Conservation (phyloP, 2,888 invertebrate species). For the Allolobophora icterica region DNA sequence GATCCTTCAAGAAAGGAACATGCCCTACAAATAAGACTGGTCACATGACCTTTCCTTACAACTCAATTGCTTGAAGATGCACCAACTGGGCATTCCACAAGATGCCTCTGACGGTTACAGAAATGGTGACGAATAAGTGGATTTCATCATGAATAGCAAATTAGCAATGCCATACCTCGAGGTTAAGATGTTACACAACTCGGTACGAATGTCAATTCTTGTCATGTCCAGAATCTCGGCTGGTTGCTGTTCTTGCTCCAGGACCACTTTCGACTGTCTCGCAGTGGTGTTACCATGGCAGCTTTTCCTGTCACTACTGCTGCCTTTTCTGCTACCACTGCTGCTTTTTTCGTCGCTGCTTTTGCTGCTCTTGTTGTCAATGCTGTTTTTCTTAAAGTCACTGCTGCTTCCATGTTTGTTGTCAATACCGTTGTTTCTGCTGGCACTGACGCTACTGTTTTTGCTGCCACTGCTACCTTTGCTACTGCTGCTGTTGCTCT, state of each 20-base stretch:
- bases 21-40: too few relatives aligned
- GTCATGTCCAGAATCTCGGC: not conserved
- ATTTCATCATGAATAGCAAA: too few relatives aligned
- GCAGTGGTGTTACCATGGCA: too few relatives aligned
- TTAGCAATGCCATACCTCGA: conserved; percentile 6
- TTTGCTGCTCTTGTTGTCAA: not conserved
- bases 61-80: not conserved
- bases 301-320: too few relatives aligned
- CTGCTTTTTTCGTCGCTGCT: not conserved
- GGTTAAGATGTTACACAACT: conserved; percentile 19
- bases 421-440: not conserved
- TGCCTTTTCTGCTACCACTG: not conserved
- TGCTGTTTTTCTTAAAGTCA: not conserved
- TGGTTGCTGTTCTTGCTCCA: not conserved
- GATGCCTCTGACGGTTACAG: too few relatives aligned
- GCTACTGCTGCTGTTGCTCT: not conserved
- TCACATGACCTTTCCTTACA: not conserved
- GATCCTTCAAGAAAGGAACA: not conserved
- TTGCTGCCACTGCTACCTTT: not conserved
- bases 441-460: not conserved
- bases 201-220: not conserved
- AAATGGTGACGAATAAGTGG: too few relatives aligned
- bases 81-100: not conserved
- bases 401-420: not conserved
- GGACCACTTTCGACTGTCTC: too few relatives aligned